Evolutionary conservation across 2,113 vertebrate genomes (phyloP).

Genomic region (Dicentrarchus labrax): DNA sequence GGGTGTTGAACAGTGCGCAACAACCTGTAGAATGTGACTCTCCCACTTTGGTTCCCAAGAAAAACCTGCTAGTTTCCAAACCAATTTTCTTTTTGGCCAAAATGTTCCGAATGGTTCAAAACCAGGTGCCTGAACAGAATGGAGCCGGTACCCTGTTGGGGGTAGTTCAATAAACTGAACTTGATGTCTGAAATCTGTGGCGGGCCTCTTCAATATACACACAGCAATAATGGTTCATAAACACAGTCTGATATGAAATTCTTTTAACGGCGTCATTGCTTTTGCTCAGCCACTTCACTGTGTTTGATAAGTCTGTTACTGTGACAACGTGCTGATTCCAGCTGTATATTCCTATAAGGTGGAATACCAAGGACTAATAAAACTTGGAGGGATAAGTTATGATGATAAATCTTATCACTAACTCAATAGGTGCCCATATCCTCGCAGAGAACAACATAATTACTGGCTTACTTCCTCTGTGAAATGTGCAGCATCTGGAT

Average conservation of each 20-base stretch:
- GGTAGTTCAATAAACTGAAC: no score
- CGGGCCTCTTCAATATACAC: not conserved
- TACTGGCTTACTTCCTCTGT: not conserved
- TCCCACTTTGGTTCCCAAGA: no score
- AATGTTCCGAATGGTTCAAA: no score
- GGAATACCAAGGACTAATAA: not conserved
- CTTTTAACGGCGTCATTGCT: not conserved
- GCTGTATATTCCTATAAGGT: not conserved
- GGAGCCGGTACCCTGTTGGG: no score
- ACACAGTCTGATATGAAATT: not conserved
- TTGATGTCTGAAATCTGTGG: not conserved
- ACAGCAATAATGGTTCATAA: not conserved
- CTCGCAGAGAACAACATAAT: slow-evolving; percentile 10
- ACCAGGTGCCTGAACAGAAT: no score
- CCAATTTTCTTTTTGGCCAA: no score
- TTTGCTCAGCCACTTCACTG: not conserved
- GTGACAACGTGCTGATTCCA: not conserved
- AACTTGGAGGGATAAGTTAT: not conserved
- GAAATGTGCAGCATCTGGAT: not conserved
- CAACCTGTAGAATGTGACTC: no score
- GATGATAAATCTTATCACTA: not conserved
- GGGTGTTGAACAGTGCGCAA: no score
- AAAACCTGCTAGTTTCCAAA: no score
- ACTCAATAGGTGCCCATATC: not conserved
- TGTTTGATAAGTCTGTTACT: not conserved